These are phyloP conservation scores for Melanitta fusca DNA, from an alignment of 2,797 vertebrate genomes.

Conservation along the genomic window DNA sequence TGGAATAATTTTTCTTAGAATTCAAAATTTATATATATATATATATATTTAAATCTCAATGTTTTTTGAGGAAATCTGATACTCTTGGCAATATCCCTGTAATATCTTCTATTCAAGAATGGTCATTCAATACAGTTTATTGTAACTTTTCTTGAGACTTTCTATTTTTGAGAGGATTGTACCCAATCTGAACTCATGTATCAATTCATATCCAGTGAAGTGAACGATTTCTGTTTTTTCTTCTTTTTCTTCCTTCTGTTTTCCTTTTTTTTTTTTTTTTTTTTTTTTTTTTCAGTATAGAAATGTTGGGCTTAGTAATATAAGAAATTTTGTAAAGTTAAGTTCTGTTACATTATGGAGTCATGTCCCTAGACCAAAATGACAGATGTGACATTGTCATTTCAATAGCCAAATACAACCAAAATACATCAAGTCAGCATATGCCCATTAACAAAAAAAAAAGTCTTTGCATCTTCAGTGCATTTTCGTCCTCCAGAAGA, in stretches of 20 bases:
- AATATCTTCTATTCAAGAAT: not conserved
- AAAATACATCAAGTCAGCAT: not conserved
- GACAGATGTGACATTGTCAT: not conserved
- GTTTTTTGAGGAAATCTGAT: not conserved
- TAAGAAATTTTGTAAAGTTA: not conserved
- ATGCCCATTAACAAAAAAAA: not conserved
- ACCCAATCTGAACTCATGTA: not conserved
- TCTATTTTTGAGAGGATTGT: not conserved
- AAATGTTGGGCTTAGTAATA: not conserved
- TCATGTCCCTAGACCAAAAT: not conserved
- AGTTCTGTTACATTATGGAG: not conserved
- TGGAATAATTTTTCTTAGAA: not conserved
- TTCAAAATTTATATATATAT: not conserved
- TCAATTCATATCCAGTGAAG: not conserved
- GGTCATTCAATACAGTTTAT: not conserved
- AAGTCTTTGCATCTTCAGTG: not conserved
- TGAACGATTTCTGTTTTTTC: not conserved
- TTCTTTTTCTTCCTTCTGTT: not conserved
- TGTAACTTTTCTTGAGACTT: not conserved
- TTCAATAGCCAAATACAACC: not conserved
- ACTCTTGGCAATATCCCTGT: not conserved
- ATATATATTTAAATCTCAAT: not conserved
- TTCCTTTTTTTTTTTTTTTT: not conserved
- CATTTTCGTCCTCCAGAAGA: not conserved
- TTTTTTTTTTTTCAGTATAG: not conserved